phyloP scores from a whole-genome alignment of 2,888 invertebrate species.

The Cosmopolites sordidus region DNA sequence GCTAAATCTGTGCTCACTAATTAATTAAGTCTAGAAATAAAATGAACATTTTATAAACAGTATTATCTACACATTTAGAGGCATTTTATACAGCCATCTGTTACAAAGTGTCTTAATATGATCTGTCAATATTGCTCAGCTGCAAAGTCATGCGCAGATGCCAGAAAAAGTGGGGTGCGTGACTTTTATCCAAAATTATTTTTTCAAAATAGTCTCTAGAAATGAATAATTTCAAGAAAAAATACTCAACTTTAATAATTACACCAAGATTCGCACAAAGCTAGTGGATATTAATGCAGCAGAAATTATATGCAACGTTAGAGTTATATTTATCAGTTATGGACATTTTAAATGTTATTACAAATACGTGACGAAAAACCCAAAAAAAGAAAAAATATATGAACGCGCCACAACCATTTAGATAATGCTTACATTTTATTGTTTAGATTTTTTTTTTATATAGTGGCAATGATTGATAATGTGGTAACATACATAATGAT shows the following conservation, averaged over 20 bases:
- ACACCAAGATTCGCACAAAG: neutral
- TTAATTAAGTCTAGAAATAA: constrained; percentile 3
- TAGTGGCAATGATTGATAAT: too few species aligned
- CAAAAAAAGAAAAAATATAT: too few species aligned
- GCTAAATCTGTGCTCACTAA: neutral
- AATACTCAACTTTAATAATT: too few species aligned
- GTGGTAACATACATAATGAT: too few species aligned
- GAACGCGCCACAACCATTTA: too few species aligned
- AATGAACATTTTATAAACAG: constrained; percentile 8
- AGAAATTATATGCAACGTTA: too few species aligned
- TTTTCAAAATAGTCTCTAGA: neutral
- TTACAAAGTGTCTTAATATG: neutral
- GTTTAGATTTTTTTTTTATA: neutral
- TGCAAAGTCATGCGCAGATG: neutral
- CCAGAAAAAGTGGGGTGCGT: neutral
- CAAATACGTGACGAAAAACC: too few species aligned
- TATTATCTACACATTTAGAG: constrained; percentile 6
- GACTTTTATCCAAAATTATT: neutral
- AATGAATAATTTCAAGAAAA: neutral
- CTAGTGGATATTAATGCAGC: too few species aligned
- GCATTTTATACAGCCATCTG: constrained; percentile 14
- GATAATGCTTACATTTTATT: neutral
- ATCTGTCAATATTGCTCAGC: constrained; percentile 4
- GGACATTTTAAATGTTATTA: constrained; percentile 5
- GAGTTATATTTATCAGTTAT: too few species aligned